phyloP scores from a whole-genome alignment of 2,113 vertebrate genomes.

The Panthera tigris region DNA sequence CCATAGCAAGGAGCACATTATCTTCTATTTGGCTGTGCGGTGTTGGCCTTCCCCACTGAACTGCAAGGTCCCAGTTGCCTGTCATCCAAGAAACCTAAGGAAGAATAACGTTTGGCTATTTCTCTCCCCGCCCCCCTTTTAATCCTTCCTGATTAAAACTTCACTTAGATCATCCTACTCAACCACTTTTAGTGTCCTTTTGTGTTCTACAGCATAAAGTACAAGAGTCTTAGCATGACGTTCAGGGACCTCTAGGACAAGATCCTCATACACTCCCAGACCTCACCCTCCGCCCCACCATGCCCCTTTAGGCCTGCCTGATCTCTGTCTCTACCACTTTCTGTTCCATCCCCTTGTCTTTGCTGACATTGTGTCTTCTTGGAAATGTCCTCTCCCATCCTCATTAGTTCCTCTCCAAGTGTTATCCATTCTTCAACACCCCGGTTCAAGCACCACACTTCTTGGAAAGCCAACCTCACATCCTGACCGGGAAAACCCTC shows the following conservation, averaged over 20 bases:
- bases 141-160: neutral
- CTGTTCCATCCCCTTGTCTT: neutral
- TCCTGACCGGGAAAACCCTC: neutral
- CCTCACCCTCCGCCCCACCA: neutral
- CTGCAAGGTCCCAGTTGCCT: neutral
- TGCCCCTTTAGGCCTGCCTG: neutral
- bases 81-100: neutral
- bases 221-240: no score
- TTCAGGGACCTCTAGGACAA: neutral
- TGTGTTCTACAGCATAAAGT: neutral
- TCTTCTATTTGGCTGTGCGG: neutral
- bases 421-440: neutral
- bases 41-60: neutral
- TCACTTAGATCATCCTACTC: neutral
- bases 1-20: neutral
- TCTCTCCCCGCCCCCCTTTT: neutral
- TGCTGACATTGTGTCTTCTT: neutral
- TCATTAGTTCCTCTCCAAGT: neutral
- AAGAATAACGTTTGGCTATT: neutral
- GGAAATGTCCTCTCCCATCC: neutral
- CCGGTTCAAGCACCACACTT: neutral
- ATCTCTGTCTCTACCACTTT: neutral
- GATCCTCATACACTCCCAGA: neutral
- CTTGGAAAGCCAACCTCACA: neutral
- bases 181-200: neutral